Percentiles rank a stretch among this genome's conserved stretches.
Evolutionary conservation across 2,797 vertebrate genomes (phyloP).

Genomic region (Xiphophorus birchmanni): DNA sequence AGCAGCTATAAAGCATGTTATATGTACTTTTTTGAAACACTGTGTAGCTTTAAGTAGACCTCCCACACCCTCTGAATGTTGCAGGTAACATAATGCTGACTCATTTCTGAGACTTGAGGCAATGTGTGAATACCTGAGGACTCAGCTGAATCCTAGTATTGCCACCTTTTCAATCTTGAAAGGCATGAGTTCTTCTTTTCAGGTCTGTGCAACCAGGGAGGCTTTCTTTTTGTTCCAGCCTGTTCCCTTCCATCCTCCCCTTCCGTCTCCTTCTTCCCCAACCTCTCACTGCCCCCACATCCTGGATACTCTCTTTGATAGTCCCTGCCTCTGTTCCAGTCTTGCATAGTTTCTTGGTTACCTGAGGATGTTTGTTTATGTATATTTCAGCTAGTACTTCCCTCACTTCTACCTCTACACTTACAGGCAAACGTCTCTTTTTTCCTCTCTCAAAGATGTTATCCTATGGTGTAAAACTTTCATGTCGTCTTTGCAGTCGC

Average conservation of each 20-base stretch:
- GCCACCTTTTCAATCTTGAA: slow-evolving; percentile 66
- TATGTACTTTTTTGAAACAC: slow-evolving; percentile 66
- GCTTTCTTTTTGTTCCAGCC: slow-evolving; percentile 37
- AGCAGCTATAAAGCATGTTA: slow-evolving; percentile 26
- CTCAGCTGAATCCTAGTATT: slow-evolving; percentile 52
- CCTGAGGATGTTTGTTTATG: slow-evolving; percentile 68
- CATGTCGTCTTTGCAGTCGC: slow-evolving; percentile 24
- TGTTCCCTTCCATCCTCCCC: slow-evolving; percentile 13
- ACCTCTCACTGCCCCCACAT: slow-evolving; percentile 52
- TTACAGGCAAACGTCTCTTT: slow-evolving; percentile 41
- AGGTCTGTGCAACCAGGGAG: slow-evolving; percentile 59
- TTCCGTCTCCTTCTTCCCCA: slow-evolving; percentile 36
- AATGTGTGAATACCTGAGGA: slow-evolving; percentile 54
- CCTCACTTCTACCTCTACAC: slow-evolving; percentile 12
- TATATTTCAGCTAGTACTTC: slow-evolving; percentile 51
- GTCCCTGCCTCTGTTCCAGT: slow-evolving; percentile 37
- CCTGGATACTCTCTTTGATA: slow-evolving; percentile 72
- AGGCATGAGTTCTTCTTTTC: slow-evolving; percentile 61
- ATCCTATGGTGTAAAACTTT: slow-evolving; percentile 38
- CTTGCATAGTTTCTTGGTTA: slow-evolving; percentile 60
- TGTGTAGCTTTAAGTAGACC: slow-evolving; percentile 50
- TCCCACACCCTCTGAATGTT: slow-evolving; percentile 36
- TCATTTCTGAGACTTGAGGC: slow-evolving; percentile 58
- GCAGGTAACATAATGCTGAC: slow-evolving; percentile 66
- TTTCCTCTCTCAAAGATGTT: slow-evolving; percentile 56